A percentile compares a stretch with the other conserved stretches of the same genome.
phyloP scores from a whole-genome alignment of 2,888 invertebrate species.

The Dorcus hopei region DNA sequence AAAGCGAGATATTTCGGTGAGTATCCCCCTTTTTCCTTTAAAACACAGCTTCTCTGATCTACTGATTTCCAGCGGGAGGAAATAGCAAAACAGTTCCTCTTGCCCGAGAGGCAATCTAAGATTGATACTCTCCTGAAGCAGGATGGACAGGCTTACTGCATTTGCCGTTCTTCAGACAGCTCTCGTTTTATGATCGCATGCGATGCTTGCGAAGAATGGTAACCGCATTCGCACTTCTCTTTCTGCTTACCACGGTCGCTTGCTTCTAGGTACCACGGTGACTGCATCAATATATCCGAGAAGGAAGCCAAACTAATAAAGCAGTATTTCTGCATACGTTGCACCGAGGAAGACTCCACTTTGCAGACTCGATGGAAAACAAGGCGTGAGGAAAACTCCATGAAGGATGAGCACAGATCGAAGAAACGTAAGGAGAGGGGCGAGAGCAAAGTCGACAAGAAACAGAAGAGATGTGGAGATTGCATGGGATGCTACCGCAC shows the following conservation, averaged over 20 bases:
- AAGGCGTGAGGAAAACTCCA: conserved; percentile 39
- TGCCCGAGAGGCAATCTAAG: conserved; percentile 88
- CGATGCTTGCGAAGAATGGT: conserved; percentile 96
- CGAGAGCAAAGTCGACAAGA: conserved; percentile 47
- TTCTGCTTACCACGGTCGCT: background rate
- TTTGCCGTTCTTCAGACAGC: conserved; percentile 90
- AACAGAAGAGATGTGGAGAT: conserved; percentile 64
- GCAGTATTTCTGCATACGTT: conserved; percentile 87
- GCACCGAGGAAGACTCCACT: conserved; percentile 78
- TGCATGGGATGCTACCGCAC: conserved; percentile 70
- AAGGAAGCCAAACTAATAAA: conserved; percentile 90
- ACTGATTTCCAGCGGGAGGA: conserved; percentile 68
- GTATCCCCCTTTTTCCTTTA: conserved; percentile 9
- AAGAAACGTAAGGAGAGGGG: conserved; percentile 38
- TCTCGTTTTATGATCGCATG: conserved; percentile 97
- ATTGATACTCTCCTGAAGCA: conserved; percentile 83
- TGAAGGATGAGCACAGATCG: conserved; percentile 37
- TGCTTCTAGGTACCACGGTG: conserved; percentile 75
- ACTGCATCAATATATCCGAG: conserved; percentile 93
- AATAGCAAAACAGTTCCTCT: conserved; percentile 83
- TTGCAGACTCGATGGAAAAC: conserved; percentile 58
- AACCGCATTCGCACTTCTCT: conserved; percentile 4
- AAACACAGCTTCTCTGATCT: background rate
- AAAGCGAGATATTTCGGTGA: conserved; percentile 33
- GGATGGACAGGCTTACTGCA: conserved; percentile 91